Evolutionary conservation across 2,797 vertebrate species (phyloP), one percentile per base, ranked within the genome.

Genomic region (Ptychadena robeensis): DNA sequence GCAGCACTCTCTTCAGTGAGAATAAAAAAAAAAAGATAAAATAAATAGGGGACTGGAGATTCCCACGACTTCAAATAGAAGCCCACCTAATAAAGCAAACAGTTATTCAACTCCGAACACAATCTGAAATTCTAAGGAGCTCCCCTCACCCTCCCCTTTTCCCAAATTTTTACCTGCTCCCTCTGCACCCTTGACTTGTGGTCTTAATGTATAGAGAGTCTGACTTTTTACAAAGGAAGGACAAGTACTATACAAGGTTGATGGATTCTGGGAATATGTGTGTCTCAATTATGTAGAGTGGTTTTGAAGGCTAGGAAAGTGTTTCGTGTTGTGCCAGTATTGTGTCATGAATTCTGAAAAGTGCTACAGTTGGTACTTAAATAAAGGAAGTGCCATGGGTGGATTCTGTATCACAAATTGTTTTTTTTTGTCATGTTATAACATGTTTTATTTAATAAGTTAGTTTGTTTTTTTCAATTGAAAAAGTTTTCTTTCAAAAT

Each of bases 1-100:
- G 79, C 15, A 82, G 80, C 82, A 83, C 74, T 82, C 59, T 64
- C 80, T 87, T 85, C 63, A 11, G 77, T 88, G 31, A 86, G 81
- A 86, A 87, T 63, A 74, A 9, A 25, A 85, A 10, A 65, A 64
- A 73, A 66, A 61, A 67, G 63, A 66, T 76, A 70, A 71, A 71
- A 76, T 68, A 69, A 70, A 34, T 75, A 80, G 11, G 3, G 73
- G 76, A 86, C 31, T 68, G 65, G 67, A 44, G 1, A 53, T 83
- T 86, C 86, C 86, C 87, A 87, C 53, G 72, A 73, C 73, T 64
- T 25, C 34, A 28, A 78, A 68, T 7, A 64, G 68, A n/a, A 44
- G 61, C 35, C 34, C 57, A 83, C 81, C 57, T 68, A 78, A 37
- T 82, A 44, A 31, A 53, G 79, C 70, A 57, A 66, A 81, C 70